phyloP scores from a whole-genome alignment of 2,797 vertebrate species.

The Typhlichthys subterraneus region DNA sequence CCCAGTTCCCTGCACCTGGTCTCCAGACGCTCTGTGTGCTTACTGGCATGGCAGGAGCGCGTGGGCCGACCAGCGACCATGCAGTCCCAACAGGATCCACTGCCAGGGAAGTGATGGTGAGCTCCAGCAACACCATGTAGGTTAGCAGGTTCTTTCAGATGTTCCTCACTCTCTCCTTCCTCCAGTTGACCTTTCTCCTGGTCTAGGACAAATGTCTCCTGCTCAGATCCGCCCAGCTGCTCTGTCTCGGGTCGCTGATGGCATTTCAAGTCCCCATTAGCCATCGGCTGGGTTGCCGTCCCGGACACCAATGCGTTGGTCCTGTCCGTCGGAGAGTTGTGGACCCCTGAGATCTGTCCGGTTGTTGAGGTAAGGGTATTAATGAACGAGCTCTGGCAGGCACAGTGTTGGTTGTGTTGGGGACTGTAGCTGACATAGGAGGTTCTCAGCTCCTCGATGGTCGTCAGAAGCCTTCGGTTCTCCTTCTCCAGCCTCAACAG shows the following conservation, averaged over 20 bases:
- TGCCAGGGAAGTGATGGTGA: slow-evolving; percentile 61
- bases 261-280: slow-evolving; percentile 59
- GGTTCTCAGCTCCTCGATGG: slow-evolving; percentile 85
- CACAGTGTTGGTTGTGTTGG: slow-evolving; percentile 27
- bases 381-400: slow-evolving; percentile 10
- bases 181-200: slow-evolving; percentile 82
- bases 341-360: slow-evolving; percentile 9
- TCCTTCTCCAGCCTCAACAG: slow-evolving; percentile 91
- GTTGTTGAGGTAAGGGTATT: slow-evolving; percentile 23
- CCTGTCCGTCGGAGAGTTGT: slow-evolving; percentile 11
- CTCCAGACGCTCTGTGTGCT: slow-evolving; percentile 88
- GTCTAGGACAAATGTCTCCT: slow-evolving; percentile 76
- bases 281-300: slow-evolving; percentile 8
- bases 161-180: slow-evolving; percentile 68
- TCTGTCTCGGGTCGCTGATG: slow-evolving; percentile 71
- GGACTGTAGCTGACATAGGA: slow-evolving; percentile 75
- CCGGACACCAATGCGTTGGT: background rate
- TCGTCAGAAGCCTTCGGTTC: slow-evolving; percentile 88
- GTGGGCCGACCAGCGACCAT: slow-evolving; percentile 72
- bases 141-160: slow-evolving; percentile 74
- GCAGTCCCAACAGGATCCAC: slow-evolving; percentile 55
- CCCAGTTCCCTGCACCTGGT: slow-evolving; percentile 89
- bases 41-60: slow-evolving; percentile 81
- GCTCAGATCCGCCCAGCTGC: slow-evolving; percentile 72
- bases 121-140: slow-evolving; percentile 71